Evolutionary conservation across 2,113 vertebrate genomes (phyloP), one percentile per base, ranked within the genome.

Genomic region (Scomber scombrus): DNA sequence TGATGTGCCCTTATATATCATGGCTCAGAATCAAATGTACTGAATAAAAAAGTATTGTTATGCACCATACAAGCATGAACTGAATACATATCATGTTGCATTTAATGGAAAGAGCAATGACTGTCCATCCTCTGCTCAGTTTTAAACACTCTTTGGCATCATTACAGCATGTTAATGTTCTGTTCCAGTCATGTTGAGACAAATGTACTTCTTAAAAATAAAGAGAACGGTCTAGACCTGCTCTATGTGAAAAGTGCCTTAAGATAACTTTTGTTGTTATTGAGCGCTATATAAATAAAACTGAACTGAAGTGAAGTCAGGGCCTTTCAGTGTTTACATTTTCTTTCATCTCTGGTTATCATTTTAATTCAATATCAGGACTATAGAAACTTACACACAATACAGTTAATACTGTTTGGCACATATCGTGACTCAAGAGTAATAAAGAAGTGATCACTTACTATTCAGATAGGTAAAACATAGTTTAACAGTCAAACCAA

Each of bases 291-390:
- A 26, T 26, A 26, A 26, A 26, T 26, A 26, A 2, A 26, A 26
- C 23, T 26, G 23, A 26, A 26, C 23, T 26, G 23, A 26, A 26
- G 23, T 26, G 0, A 31, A 31, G 31, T n/a, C 7, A 31, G 15
- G 3, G 51, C 18, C 26, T 9, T 19, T 11, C 21, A 52, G 19
- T 18, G 29, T 57, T 50, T 40, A 51, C 50, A 56, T 19, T n/a
- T 4, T 31, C n/a, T 64, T 51, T 69, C 21, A 21, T 47, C 13
- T 71, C 2, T 18, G 26, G 49, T 5, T 71, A 13, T 50, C 40
- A 65, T 34, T 81, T 85, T 60, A 68, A 72, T 67, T 14, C 46
- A 77, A 34, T 10, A 56, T 79, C 46, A 68, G 52, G 31, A 75
- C 58, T 52, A 65, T 71, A 75, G 65, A 55, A 75, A 60, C 7